Base-by-base conservation (phyloP, 2,888 invertebrate genomes). In the Nomada flava region DNA sequence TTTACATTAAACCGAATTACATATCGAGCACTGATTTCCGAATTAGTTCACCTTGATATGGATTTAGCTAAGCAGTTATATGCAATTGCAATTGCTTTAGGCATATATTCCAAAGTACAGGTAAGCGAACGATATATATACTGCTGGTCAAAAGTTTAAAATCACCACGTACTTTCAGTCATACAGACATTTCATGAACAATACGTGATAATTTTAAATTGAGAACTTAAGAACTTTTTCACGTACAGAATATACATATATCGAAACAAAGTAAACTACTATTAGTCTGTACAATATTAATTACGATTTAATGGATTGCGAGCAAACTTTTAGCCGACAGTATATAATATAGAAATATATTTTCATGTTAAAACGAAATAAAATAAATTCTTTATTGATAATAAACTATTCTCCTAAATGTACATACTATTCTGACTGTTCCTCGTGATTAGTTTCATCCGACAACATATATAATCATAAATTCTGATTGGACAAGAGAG, bases 401-500 rank as follows among this genome's bases (percentile, higher is more conserved):
- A 13, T 2, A 59, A 47, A 53, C 20, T 53, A 42, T 36, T 36
- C 36, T 36, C 36, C 7, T 29, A 7, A 42, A 53, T 52, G 13
- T 26, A 70, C 5, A n/a, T 44, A 36, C 65, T 60, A 63, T n/a
- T n/a, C 18, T 1, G 13, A 26, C 59, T 29, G 26, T 62, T 53
- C 59, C n/a, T 23, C 60, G 26, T 53, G 13, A 63, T 60, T 20
- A 88, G 87, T 62, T 82, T 29, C 9, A 50, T 20, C 76, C 78
- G 26, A 10, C 57, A 15, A 83, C 73, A 29, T 74, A 83, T 29
- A 52, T 91, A 20, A 85, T 89, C 18, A 76, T 92, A 57, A 89
- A 91, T 71, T 71, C 57, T 4, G 82, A 91, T 74, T 91, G 85
- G 85, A 84, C 89, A 1, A 88, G 89, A 53, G 92, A 91, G 76